Conservation (phyloP, 2,888 invertebrate species). For the Acanthosepion lycidas region DNA sequence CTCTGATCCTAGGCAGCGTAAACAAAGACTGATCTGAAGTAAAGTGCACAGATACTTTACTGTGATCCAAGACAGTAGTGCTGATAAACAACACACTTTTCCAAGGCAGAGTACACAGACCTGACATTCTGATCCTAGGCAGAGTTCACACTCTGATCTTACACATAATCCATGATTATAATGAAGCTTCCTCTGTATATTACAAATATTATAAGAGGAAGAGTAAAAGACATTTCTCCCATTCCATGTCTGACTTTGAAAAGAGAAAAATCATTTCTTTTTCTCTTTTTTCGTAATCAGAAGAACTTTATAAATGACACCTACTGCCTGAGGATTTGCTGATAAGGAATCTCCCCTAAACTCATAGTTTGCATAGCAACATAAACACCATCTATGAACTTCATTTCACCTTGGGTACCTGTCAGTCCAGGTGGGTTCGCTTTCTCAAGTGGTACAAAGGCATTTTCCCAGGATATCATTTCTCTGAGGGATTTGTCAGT, state of each 20-base stretch:
- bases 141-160: too few relatives aligned
- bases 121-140: too few relatives aligned
- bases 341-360: background rate
- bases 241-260: background rate
- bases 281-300: background rate
- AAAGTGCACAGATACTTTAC: too few relatives aligned
- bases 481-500: conserved; percentile 8
- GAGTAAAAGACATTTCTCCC: background rate
- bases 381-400: background rate
- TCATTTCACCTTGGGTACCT: conserved; percentile 33
- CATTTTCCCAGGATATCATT: conserved; percentile 10
- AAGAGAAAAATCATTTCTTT: background rate
- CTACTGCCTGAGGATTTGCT: background rate
- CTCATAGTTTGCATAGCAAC: background rate
- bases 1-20: too few relatives aligned
- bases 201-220: background rate
- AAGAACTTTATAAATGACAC: background rate
- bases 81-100: too few relatives aligned
- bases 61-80: too few relatives aligned
- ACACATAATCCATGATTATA: too few relatives aligned
- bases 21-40: too few relatives aligned
- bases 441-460: background rate
- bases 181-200: too few relatives aligned
- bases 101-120: too few relatives aligned
- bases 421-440: conserved; percentile 18